Evolutionary conservation across 2,113 vertebrate species (phyloP).

Genomic region (Scortum barcoo): DNA sequence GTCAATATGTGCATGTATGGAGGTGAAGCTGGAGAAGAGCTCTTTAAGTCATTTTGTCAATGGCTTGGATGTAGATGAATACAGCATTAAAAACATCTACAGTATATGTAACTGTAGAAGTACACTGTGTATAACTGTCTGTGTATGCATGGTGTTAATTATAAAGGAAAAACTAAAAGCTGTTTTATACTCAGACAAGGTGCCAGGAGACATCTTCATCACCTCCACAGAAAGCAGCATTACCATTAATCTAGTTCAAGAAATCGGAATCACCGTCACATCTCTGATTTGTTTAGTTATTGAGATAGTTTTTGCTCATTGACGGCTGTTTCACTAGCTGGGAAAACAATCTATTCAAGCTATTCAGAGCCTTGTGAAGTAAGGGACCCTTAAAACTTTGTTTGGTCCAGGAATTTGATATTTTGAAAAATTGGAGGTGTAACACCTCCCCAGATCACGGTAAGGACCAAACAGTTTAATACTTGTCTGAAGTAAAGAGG

Average conservation of each 20-base stretch:
- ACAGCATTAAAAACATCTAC: slow-evolving; percentile 1
- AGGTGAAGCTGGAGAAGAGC: slow-evolving; percentile 4
- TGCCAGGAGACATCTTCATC: background rate
- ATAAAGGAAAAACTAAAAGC: slow-evolving; percentile 7
- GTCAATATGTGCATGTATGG: slow-evolving; percentile 17
- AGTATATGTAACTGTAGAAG: background rate
- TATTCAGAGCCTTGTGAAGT: background rate
- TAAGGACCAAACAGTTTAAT: no score
- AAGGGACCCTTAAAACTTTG: background rate
- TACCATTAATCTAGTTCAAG: background rate
- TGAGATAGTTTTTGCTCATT: background rate
- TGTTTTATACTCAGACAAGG: slow-evolving; percentile 27
- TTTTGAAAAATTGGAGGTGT: no score
- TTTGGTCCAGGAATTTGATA: no score
- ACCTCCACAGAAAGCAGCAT: background rate
- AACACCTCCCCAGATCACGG: no score
- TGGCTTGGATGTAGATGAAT: background rate
- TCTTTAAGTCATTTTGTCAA: background rate
- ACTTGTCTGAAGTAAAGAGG: no score
- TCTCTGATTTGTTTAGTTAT: no score
- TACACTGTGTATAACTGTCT: background rate
- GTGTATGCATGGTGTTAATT: background rate
- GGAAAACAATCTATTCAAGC: background rate
- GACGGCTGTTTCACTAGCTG: background rate
- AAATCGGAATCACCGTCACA: background rate